Base-by-base conservation (phyloP, 64 coral and sea anemone genomes). In the Cladopsammia gracilis region DNA sequence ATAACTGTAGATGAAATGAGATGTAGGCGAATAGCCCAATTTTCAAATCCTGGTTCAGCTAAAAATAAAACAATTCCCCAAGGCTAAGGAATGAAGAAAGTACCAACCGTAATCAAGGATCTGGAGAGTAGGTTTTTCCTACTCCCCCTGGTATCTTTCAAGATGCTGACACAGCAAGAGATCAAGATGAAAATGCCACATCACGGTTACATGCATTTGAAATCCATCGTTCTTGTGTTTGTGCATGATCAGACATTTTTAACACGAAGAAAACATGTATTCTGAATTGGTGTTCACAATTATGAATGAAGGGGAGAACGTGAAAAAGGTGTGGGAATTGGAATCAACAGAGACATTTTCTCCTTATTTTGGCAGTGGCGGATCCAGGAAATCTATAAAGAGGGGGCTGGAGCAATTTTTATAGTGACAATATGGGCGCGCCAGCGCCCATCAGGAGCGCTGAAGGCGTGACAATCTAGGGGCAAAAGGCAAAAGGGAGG, bases 281-380 rank as follows among this genome's bases (percentile, higher is more conserved):
- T n/a, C 9, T 58, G 23, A 25, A n/a, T 14, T 23, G 34, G 26
- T 48, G n/a, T 96, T 96, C 60, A 57, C 64, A 81, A 25, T 96
- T 18, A 89, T 96, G 67, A 92, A 79, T 83, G 90, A 96, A 52
- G 26, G 13, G 77, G 90, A 10, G 48, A 89, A 15, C 10, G 44
- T 48, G 89, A 90, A 70, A 43, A 79, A 60, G 95, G 95, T 3
- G 53, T 83, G 48, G 95, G 90, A 78, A 20, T 86, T 70, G 79
- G 76, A 9, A 70, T 96, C 12, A 19, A 59, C 10, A 50, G 90
- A 20, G 95, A 96, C 50, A 71, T 89, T 45, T 93, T 79, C 14
- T 77, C 85, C 10, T 64, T 95, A 53, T 95, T 95, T 58, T 95
- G 88, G 79, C 80, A 86, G n/a, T n/a, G n/a, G n/a, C n/a, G n/a